Conservation (phyloP, 1,140 invertebrate species). For the Drosophila dunni region DNA sequence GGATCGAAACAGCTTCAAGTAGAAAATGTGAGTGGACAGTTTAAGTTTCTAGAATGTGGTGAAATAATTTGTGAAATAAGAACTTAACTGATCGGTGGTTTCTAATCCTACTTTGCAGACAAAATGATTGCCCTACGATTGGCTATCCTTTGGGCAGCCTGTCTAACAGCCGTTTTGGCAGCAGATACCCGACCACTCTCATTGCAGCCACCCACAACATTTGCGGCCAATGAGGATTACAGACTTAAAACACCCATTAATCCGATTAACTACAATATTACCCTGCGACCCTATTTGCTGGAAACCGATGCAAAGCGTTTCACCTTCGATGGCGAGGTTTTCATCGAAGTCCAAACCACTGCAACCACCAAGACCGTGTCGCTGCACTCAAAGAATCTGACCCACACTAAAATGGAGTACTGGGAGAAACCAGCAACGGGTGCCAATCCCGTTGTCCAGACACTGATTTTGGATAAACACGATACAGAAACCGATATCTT, state of each 20-base stretch:
- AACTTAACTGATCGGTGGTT: not conserved
- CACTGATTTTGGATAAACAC: not conserved
- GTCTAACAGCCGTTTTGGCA: slow-evolving; percentile 43
- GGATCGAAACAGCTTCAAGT: slow-evolving; percentile 4
- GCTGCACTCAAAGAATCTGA: slow-evolving; percentile 88
- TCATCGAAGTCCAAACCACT: slow-evolving; percentile 85
- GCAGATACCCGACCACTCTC: slow-evolving; percentile 32
- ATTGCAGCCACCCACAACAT: slow-evolving; percentile 32
- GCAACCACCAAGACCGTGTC: slow-evolving; percentile 85
- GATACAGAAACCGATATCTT: slow-evolving; percentile 52
- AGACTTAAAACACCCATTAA: slow-evolving; percentile 53
- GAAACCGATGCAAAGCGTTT: slow-evolving; percentile 86
- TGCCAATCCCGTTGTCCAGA: not conserved
- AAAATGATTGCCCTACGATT: slow-evolving; percentile 56
- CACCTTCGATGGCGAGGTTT: slow-evolving; percentile 87
- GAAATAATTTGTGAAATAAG: slow-evolving; percentile 27
- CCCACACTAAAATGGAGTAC: slow-evolving; percentile 72
- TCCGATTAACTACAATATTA: slow-evolving; percentile 88
- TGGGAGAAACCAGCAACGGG: slow-evolving; percentile 49
- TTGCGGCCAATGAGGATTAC: slow-evolving; percentile 50
- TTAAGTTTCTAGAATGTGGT: slow-evolving; percentile 23
- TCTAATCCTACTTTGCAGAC: slow-evolving; percentile 19
- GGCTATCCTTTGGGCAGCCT: slow-evolving; percentile 55
- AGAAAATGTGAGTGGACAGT: slow-evolving; percentile 30
- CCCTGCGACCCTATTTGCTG: slow-evolving; percentile 86